Evolutionary conservation across 2,888 invertebrate genomes (phyloP).

Genomic region (Leptinotarsa haldemani): DNA sequence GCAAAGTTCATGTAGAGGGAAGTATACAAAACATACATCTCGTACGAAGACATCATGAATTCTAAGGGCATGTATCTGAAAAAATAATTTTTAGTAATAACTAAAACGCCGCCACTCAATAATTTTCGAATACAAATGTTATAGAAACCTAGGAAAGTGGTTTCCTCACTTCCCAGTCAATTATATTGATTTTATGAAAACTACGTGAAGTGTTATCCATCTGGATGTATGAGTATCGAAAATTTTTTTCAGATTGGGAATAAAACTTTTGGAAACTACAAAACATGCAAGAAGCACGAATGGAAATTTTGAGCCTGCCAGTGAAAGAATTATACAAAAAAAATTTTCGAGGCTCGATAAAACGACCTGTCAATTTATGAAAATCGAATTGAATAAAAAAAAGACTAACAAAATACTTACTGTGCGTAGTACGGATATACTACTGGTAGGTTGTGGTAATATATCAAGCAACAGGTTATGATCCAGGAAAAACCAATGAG

Average conservation of each 20-base stretch:
- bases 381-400: background rate
- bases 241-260: too few relatives aligned
- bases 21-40: constrained; percentile 22
- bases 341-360: background rate
- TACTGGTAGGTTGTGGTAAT: constrained; percentile 5
- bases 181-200: too few relatives aligned
- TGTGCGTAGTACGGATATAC: background rate
- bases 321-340: too few relatives aligned
- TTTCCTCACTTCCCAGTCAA: too few relatives aligned
- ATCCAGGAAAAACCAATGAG: background rate
- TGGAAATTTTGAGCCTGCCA: too few relatives aligned
- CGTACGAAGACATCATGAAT: constrained; percentile 2
- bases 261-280: too few relatives aligned
- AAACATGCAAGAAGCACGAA: too few relatives aligned
- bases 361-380: background rate
- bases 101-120: too few relatives aligned
- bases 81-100: background rate
- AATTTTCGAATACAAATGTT: too few relatives aligned
- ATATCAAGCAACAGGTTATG: constrained; percentile 5
- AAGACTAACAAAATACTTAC: background rate
- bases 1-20: constrained; percentile 19
- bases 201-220: too few relatives aligned
- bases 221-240: too few relatives aligned
- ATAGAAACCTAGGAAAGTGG: too few relatives aligned
- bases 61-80: constrained; percentile 2